Base-by-base conservation (phyloP, 1,140 invertebrate species). In the Metopolophium dirhodum region DNA sequence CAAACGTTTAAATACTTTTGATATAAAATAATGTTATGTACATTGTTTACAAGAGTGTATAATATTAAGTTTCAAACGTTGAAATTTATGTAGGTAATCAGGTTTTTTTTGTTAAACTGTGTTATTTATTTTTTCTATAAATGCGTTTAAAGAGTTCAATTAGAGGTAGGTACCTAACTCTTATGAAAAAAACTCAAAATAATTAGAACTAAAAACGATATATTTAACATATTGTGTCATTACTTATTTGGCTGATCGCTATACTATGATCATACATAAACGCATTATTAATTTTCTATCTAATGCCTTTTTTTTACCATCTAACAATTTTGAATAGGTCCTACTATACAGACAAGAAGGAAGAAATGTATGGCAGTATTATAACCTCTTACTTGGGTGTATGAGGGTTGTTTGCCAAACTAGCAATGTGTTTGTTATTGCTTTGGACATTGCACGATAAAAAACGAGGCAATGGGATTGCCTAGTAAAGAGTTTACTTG, bases 361-460 rank as follows among this genome's bases (percentile, higher is more conserved):
- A 90, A 90, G 41, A 0, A 30, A 61, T 90, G 45, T 30, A 45
- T 30, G 23, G 54, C 20, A 30, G 54, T 30, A 41, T 41, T 41
- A n/a, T 45, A 57, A 61, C 37, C 54, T 90, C 51, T 41, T 57
- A 26, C 35, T 41, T 41, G 22, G 49, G 8, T 51, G 7, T 90
- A 57, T 41, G 35, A 54, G 88, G 51, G 51, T 37, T 35, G 88
- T 90, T 41, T 4, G 35, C 88, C 88, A 51, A 14, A 41, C 88
- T 41, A 57, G 54, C 88, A n/a, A 90, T 45, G 54, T 61, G 37
- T 90, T 90, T 61, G 54, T 61, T 90, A 61, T 90, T 61, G 54
- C 54, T 61, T 88, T 61, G 61, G 4, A 9, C 23, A 30, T 26
- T 41, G 8, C 35, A 23, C 51, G 88, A 90, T 90, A 90, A 90